These are phyloP conservation scores for Tanypteryx hageni DNA, from an alignment of 2,888 invertebrate species.

Conservation along the genomic window DNA sequence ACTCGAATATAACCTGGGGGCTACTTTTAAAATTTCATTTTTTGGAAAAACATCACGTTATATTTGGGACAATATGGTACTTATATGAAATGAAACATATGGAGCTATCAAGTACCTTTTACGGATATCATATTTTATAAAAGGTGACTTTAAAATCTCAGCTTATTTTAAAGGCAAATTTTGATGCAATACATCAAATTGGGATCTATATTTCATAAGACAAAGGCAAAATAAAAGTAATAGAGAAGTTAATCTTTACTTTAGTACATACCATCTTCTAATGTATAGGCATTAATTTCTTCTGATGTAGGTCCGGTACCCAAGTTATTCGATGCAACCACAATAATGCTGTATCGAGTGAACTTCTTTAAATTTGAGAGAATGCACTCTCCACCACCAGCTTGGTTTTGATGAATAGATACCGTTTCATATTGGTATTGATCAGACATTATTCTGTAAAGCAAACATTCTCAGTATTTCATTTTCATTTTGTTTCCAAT, in stretches of 20 bases:
- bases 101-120: too few species aligned
- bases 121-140: background rate
- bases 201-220: background rate
- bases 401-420: slow-evolving; percentile 52
- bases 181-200: background rate
- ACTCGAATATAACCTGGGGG: too few species aligned
- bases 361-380: slow-evolving; percentile 70
- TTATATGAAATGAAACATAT: too few species aligned
- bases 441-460: slow-evolving; percentile 39
- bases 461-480: background rate
- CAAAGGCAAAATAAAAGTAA: background rate
- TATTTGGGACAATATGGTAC: too few species aligned
- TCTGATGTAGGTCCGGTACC: slow-evolving; percentile 71
- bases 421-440: slow-evolving; percentile 64
- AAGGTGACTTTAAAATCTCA: background rate
- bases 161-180: background rate
- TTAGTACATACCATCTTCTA: slow-evolving; percentile 70
- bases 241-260: too few species aligned
- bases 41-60: too few species aligned
- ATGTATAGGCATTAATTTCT: slow-evolving; percentile 70
- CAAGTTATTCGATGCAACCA: slow-evolving; percentile 71
- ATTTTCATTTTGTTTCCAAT: background rate
- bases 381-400: slow-evolving; percentile 68
- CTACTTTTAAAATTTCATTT: too few species aligned
- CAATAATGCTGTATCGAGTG: slow-evolving; percentile 71